phyloP scores from a whole-genome alignment of 2,797 vertebrate genomes.

The Acanthurus tractus region DNA sequence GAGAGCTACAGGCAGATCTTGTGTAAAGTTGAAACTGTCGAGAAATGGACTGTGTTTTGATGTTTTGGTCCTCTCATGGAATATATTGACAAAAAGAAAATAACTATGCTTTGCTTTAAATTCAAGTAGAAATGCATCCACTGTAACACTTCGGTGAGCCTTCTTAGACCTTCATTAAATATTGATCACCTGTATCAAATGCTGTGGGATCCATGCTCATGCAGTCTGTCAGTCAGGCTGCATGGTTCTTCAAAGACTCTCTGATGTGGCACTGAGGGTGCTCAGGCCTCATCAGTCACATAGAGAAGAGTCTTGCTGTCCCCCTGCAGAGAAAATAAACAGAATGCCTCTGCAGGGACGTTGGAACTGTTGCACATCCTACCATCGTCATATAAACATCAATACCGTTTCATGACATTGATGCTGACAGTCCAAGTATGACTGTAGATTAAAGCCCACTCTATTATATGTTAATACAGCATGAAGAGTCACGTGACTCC shows the following conservation, averaged over 20 bases:
- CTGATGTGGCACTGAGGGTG: not conserved
- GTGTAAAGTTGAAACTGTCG: not conserved
- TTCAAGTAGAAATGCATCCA: not conserved
- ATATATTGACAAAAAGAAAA: not conserved
- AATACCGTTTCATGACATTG: constrained; percentile 7
- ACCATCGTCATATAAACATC: constrained; percentile 25
- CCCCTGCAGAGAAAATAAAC: constrained; percentile 37
- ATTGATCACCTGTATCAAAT: not conserved
- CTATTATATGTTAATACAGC: constrained; percentile 32
- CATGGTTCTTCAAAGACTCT: constrained; percentile 8
- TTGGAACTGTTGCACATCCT: constrained; percentile 1
- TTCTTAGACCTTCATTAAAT: not conserved
- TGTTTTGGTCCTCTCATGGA: not conserved
- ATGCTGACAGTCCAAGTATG: constrained; percentile 21
- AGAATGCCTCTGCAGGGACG: constrained; percentile 6
- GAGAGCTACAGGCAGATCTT: not conserved
- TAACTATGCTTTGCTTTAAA: not conserved
- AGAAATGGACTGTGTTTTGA: not conserved
- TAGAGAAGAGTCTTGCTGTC: not conserved
- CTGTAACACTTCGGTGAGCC: not conserved
- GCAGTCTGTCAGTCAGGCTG: not conserved
- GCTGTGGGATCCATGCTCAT: not conserved
- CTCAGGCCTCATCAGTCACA: not conserved
- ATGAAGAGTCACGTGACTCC: not conserved
- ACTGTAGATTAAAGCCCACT: constrained; percentile 25